A percentile compares a stretch with the other conserved stretches of the same genome.
Conservation (phyloP, 2,113 vertebrate species). For the Nesoenas mayeri region DNA sequence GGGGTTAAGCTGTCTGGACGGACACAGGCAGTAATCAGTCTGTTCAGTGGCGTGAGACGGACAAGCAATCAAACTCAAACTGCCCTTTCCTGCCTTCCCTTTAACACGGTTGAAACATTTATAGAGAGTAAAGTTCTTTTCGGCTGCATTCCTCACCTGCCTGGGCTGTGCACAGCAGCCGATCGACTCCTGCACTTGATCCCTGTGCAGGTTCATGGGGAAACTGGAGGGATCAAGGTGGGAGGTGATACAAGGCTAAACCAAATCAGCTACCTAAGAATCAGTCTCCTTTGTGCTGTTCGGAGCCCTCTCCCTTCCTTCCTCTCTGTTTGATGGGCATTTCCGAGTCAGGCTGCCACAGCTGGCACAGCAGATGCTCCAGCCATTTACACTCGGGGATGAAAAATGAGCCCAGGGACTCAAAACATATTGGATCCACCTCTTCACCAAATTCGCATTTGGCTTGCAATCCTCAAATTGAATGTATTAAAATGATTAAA, state of each 20-base stretch:
- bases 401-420: background rate
- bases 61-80: background rate
- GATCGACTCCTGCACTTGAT: rapidly evolving
- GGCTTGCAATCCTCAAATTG: background rate
- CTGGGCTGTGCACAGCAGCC: background rate
- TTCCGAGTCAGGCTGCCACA: background rate
- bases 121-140: background rate
- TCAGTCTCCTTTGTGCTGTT: background rate
- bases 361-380: background rate
- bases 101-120: background rate
- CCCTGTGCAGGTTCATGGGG: background rate
- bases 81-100: background rate
- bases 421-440: background rate
- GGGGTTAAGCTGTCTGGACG: background rate
- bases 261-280: background rate
- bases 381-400: background rate
- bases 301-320: background rate
- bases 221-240: background rate
- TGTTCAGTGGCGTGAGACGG: background rate
- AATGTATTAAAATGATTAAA: background rate
- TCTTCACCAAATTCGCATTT: background rate
- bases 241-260: background rate
- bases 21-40: background rate
- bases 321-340: background rate
- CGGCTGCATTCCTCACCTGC: rapidly evolving